phyloP scores from a whole-genome alignment of 64 coral and sea anemone genomes.

The Montipora foliosa region DNA sequence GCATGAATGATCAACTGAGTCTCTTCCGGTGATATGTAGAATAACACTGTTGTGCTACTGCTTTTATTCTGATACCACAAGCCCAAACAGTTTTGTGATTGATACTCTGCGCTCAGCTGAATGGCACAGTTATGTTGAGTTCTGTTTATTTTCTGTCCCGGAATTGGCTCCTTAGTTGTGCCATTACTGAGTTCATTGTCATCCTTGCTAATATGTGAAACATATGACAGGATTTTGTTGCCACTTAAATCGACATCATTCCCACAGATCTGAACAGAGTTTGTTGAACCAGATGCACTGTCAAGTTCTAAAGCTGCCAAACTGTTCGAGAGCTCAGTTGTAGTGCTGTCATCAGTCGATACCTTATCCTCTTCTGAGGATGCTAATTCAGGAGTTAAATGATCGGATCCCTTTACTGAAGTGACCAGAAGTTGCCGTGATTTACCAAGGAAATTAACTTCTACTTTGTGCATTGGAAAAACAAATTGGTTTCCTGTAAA shows the following conservation, averaged over 20 bases:
- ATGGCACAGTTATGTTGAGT: neutral
- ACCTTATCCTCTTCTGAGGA: neutral
- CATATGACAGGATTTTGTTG: neutral
- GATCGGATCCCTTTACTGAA: conserved; percentile 23
- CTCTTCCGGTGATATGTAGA: conserved; percentile 77
- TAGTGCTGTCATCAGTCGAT: neutral
- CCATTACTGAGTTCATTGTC: neutral
- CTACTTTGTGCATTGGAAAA: conserved; percentile 50
- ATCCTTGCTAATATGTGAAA: neutral
- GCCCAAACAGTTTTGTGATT: neutral
- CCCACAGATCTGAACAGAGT: neutral
- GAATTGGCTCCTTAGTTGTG: neutral
- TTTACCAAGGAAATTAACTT: conserved; percentile 82
- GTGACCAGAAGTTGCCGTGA: conserved; percentile 68
- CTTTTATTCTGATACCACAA: neutral
- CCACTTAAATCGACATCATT: neutral
- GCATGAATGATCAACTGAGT: conserved; percentile 81
- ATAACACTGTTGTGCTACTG: conserved; percentile 12
- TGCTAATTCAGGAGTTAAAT: neutral
- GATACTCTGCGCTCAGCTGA: neutral
- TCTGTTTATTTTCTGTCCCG: neutral
- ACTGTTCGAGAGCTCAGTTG: neutral
- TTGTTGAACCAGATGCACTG: neutral
- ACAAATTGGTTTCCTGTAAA: conserved; percentile 66
- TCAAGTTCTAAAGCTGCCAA: neutral